phyloP scores from a whole-genome alignment of 2,113 vertebrate species.

The Psephotus haematonotus region DNA sequence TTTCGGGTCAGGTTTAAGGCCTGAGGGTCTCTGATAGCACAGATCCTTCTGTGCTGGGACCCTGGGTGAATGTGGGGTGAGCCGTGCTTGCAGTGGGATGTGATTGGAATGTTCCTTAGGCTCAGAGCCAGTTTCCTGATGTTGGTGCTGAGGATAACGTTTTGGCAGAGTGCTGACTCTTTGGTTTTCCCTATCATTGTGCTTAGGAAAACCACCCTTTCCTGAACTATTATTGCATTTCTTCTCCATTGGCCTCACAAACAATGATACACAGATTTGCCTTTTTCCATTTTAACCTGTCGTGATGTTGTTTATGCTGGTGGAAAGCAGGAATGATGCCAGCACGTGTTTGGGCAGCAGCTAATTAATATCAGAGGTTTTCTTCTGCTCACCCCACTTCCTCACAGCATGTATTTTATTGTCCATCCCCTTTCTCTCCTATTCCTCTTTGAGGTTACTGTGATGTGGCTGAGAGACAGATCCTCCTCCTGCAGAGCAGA shows the following conservation, averaged over 20 bases:
- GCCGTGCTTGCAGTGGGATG: accelerated
- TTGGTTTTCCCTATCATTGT: slow-evolving; percentile 29
- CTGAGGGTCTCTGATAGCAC: neutral
- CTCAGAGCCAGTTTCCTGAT: neutral
- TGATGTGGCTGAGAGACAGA: accelerated
- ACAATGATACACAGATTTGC: slow-evolving; percentile 30
- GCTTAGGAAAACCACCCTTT: slow-evolving; percentile 12
- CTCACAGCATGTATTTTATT: neutral
- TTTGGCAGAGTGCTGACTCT: slow-evolving; percentile 23
- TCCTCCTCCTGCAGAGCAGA: neutral
- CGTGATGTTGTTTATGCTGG: neutral
- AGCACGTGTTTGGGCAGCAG: accelerated
- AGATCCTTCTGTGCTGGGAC: neutral
- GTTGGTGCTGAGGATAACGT: neutral
- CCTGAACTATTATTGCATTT: neutral
- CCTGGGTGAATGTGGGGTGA: neutral
- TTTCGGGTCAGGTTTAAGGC: neutral
- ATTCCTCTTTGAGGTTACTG: neutral
- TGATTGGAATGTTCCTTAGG: neutral
- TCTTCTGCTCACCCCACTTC: neutral
- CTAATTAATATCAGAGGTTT: neutral
- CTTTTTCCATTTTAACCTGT: slow-evolving; percentile 5
- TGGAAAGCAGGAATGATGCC: neutral
- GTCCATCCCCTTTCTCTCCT: neutral
- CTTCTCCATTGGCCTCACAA: neutral